These are phyloP conservation scores for Altica lythri DNA, from an alignment of 2,888 invertebrate species.

Conservation along the genomic window DNA sequence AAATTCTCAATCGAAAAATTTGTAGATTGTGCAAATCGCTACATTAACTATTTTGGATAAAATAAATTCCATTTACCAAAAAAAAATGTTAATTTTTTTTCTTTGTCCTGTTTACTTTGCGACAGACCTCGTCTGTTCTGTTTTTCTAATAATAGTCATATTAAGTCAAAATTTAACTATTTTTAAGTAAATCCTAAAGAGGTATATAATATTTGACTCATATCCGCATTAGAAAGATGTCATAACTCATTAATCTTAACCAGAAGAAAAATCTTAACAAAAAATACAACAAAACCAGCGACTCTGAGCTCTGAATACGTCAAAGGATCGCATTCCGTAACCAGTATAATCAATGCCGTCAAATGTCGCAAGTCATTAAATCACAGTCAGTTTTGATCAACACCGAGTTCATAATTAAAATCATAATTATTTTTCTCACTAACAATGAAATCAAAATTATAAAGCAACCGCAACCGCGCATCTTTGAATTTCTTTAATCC, in stretches of 20 bases:
- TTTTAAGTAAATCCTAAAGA: no score
- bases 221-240: no score
- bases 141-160: no score
- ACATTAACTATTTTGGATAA: no score
- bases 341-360: constrained; percentile 11
- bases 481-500: constrained; percentile 16
- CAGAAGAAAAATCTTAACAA: not conserved
- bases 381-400: constrained; percentile 18
- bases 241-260: not conserved
- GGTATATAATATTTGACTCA: no score
- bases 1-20: no score
- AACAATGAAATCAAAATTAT: constrained; percentile 24
- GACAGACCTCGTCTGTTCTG: no score
- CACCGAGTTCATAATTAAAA: constrained; percentile 23
- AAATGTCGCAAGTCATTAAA: constrained; percentile 25
- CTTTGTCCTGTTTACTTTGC: no score
- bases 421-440: constrained; percentile 26
- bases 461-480: constrained; percentile 19
- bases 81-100: no score
- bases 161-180: no score
- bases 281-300: not conserved
- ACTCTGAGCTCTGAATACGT: constrained; percentile 2
- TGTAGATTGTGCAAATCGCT: no score
- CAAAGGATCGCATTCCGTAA: constrained; percentile 15
- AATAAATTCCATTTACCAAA: no score